These are phyloP conservation scores for Sylvietta virens DNA, from an alignment of 2,113 vertebrate genomes.

Conservation along the genomic window DNA sequence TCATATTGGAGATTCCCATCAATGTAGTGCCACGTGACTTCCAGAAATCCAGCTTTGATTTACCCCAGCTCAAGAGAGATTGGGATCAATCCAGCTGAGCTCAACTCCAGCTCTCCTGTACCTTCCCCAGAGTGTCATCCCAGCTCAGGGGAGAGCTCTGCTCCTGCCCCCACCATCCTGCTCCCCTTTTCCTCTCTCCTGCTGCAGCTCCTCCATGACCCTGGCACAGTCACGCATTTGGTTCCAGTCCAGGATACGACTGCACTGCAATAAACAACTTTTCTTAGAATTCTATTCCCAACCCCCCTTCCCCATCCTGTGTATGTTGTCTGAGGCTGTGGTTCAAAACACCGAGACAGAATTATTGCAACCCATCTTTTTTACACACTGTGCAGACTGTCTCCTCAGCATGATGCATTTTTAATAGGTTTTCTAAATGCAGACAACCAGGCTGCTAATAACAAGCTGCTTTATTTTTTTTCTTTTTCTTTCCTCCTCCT, in stretches of 20 bases:
- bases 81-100: neutral
- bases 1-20: neutral
- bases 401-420: conserved; percentile 66
- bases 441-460: conserved; percentile 64
- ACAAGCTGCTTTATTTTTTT: neutral
- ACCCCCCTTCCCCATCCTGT: neutral
- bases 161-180: neutral
- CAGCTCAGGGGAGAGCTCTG: neutral
- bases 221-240: neutral
- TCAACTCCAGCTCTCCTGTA: neutral
- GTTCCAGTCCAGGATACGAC: conserved; percentile 6
- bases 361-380: conserved; percentile 66
- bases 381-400: conserved; percentile 62
- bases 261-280: conserved; percentile 67
- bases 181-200: neutral
- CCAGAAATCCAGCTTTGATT: neutral
- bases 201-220: neutral
- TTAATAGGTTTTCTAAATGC: conserved; percentile 62
- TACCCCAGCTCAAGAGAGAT: neutral
- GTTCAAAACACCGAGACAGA: conserved; percentile 71
- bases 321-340: conserved; percentile 66
- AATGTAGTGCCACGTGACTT: neutral
- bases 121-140: neutral
- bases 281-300: conserved; percentile 22
- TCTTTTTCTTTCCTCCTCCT: neutral